Evolutionary conservation across 2,888 invertebrate species (phyloP), one percentile per base, ranked within the genome.

Genomic region (Nomada ruficornis): DNA sequence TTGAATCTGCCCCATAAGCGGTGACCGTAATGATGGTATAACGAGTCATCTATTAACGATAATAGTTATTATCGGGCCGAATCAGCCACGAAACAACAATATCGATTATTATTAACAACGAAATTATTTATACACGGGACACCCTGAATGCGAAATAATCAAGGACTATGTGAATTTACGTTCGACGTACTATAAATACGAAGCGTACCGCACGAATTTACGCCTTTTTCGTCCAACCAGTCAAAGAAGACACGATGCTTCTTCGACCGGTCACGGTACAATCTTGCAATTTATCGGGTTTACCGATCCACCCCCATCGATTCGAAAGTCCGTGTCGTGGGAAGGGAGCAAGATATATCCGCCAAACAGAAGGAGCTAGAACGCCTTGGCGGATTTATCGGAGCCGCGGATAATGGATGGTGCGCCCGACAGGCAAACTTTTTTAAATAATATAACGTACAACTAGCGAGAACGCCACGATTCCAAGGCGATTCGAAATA

Each of bases 351-450:
- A 74, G 80, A 93, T 93, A 92, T 91, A 93, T 93, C 92, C 91
- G 88, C 91, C 92, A 92, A 92, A 93, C 92, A 93, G 90, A 90
- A 91, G 88, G 84, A 84, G 85, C 85, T 77, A 68, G 77, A 82
- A 85, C 88, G 85, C 82, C 86, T 77, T 81, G 83, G 79, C 86
- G 90, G 92, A 93, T 93, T 93, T 93, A 93, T 92, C 92, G 91
- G 83, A 88, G 88, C 88, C 86, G 79, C 88, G 85, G 90, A 91
- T 92, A 93, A 92, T 91, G 91, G 91, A 93, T 92, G 91, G 91
- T 86, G 85, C 80, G 63, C 64, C 52, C 62, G 26, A 74, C 57
- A 71, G 57, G 60, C 72, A 83, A 85, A 88, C 82, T 88, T 90
- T 90, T 89, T 89, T 89, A 89, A 91, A 91, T 90, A 91, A 91